These are phyloP conservation scores for Tapirus indicus DNA, from an alignment of 2,797 vertebrate species.

Conservation along the genomic window DNA sequence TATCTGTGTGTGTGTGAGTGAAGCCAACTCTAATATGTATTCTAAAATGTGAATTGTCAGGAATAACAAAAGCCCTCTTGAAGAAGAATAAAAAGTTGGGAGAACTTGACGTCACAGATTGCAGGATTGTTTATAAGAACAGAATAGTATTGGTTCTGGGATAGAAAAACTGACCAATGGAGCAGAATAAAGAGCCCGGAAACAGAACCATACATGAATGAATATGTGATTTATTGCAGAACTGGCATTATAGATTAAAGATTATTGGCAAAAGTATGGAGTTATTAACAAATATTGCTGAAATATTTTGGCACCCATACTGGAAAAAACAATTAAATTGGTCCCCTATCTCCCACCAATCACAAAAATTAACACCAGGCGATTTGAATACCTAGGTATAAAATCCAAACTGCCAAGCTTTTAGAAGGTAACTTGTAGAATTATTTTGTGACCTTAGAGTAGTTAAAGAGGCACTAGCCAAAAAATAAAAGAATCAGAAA, in stretches of 20 bases:
- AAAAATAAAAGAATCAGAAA: background rate
- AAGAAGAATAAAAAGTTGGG: background rate
- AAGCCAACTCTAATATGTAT: background rate
- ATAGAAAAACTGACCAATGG: background rate
- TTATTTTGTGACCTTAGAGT: background rate
- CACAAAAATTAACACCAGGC: background rate
- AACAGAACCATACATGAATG: background rate
- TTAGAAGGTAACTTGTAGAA: background rate
- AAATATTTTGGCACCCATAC: background rate
- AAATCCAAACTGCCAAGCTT: background rate
- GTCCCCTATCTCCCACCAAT: background rate
- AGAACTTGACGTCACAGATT: background rate
- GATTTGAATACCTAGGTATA: background rate
- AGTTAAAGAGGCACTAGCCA: background rate
- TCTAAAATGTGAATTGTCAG: background rate
- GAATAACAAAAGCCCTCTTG: background rate
- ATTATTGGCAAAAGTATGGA: background rate
- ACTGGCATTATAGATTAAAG: background rate
- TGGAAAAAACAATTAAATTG: background rate
- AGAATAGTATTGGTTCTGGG: background rate
- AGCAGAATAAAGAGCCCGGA: background rate
- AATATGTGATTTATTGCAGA: background rate
- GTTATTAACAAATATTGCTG: background rate
- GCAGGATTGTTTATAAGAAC: background rate
- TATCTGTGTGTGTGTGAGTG: background rate